Evolutionary conservation across 2,888 invertebrate genomes (phyloP).

Genomic region (Apodemia duryi): DNA sequence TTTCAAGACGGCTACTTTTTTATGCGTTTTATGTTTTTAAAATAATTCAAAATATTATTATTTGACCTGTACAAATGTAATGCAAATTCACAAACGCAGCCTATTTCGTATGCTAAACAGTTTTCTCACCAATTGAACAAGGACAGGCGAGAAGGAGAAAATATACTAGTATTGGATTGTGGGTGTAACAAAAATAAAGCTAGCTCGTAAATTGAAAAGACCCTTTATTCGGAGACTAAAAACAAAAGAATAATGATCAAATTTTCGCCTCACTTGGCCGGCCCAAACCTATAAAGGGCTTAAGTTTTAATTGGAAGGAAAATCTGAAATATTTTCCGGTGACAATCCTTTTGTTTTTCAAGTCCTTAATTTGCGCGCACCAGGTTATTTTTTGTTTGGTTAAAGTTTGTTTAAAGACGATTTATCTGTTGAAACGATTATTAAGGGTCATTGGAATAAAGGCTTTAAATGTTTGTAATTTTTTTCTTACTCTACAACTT

Average conservation of each 20-base stretch:
- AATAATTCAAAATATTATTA: too few relatives aligned
- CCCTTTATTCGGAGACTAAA: conserved; percentile 18
- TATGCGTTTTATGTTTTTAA: too few relatives aligned
- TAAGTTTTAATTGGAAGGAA: conserved; percentile 32
- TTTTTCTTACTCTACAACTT: too few relatives aligned
- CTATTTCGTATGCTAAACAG: too few relatives aligned
- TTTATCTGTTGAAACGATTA: background rate
- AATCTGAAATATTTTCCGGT: conserved; percentile 30
- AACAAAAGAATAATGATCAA: conserved; percentile 31
- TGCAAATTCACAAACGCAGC: too few relatives aligned
- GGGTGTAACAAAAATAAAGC: conserved; percentile 9
- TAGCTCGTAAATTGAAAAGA: conserved; percentile 15
- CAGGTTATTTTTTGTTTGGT: conserved; percentile 19
- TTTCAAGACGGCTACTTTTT: too few relatives aligned
- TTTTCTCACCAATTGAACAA: too few relatives aligned
- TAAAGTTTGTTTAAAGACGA: background rate
- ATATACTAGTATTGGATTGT: background rate
- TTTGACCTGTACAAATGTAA: too few relatives aligned
- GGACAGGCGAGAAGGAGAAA: too few relatives aligned
- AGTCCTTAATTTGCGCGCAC: conserved; percentile 27
- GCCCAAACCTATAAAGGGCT: conserved; percentile 29
- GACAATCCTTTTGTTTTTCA: conserved; percentile 30
- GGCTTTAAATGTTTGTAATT: background rate
- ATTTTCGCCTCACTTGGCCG: conserved; percentile 29
- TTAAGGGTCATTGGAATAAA: background rate